A percentile compares a stretch with the other conserved stretches of the same genome.
Evolutionary conservation across 2,797 vertebrate genomes (phyloP).

Genomic region (Mormyrus hasselquistii): DNA sequence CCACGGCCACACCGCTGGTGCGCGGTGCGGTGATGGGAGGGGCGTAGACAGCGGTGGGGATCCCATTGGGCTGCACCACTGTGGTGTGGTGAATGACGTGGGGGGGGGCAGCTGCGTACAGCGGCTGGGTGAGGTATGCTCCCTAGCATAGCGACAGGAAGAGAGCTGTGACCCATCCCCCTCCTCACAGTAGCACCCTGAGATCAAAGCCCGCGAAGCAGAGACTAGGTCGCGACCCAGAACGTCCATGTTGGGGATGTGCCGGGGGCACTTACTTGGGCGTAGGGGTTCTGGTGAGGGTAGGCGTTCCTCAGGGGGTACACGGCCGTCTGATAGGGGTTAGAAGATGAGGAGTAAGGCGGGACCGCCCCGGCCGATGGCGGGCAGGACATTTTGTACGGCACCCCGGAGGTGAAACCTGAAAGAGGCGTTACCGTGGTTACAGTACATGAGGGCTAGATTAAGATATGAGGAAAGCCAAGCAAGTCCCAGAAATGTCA

Average conservation of each 20-base stretch:
- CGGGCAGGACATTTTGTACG: conserved; percentile 96
- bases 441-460: not conserved
- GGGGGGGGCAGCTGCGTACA: conserved; percentile 90
- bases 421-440: conserved; percentile 26
- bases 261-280: conserved; percentile 68
- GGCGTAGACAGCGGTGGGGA: conserved; percentile 92
- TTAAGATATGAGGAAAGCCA: not conserved
- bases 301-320: conserved; percentile 95
- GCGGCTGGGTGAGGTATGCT: conserved; percentile 91
- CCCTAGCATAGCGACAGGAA: conserved; percentile 77
- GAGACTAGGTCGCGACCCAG: not conserved
- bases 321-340: conserved; percentile 82
- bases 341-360: conserved; percentile 86
- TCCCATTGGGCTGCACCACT: conserved; percentile 96
- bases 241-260: not conserved
- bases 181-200: not conserved
- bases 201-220: not conserved
- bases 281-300: conserved; percentile 91
- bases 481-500: not conserved
- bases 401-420: conserved; percentile 91
- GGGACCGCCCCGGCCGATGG: conserved; percentile 87
- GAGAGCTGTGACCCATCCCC: conserved; percentile 10
- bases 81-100: conserved; percentile 99
- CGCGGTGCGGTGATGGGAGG: conserved; percentile 72
- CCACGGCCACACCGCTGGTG: conserved; percentile 83